Base-by-base conservation (phyloP, 2,113 vertebrate species). In the Tichodroma muraria region DNA sequence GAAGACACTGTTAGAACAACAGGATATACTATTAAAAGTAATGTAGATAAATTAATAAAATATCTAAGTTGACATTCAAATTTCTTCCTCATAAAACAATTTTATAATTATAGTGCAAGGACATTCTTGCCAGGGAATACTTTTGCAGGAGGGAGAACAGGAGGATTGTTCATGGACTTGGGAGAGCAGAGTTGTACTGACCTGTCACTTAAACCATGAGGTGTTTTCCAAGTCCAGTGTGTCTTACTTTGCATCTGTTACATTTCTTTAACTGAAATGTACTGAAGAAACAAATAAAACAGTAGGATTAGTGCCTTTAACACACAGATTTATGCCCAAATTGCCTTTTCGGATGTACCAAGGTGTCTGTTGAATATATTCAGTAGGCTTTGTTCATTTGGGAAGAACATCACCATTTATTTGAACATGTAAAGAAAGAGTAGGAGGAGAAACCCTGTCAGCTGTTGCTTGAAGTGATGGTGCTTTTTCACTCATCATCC, bases 151-250 rank as follows among this genome's bases (percentile, higher is more conserved):
- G 38, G 19, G 16, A 37, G 30, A 84, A 13, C 15, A 52, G 33
- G 30, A 65, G 30, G 15, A 38, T 33, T 57, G 8, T 50, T 63
- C 16, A 10, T 7, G 38, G 33, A 18, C 10, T 42, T 25, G 27
- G 44, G 40, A n/a, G 28, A 60, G 15, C n/a, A 66, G n/a, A 13
- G 0, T 45, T 80, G 14, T 50, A 87, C 47, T 64, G 44, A 42
- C 14, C 30, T 37, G 13, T 6, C 52, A 8, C 25, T 50, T 71
- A n/a, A 56, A 31, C 44, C 20, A 9, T 13, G 50, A 52, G 40
- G 3, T 0, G 4, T 44, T 84, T 38, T 35, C 6, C 9, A 38
- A 53, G 24, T 38, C 13, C 10, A 3, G 3, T 5, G 4, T n/a
- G 14, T 45, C 22, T 61, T 63, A 6, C 25, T 81, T 65, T 28